A percentile compares a stretch with the other conserved stretches of the same genome.
These are phyloP conservation scores for Pimpla rufipes DNA, from an alignment of 2,888 invertebrate species.

Conservation along the genomic window DNA sequence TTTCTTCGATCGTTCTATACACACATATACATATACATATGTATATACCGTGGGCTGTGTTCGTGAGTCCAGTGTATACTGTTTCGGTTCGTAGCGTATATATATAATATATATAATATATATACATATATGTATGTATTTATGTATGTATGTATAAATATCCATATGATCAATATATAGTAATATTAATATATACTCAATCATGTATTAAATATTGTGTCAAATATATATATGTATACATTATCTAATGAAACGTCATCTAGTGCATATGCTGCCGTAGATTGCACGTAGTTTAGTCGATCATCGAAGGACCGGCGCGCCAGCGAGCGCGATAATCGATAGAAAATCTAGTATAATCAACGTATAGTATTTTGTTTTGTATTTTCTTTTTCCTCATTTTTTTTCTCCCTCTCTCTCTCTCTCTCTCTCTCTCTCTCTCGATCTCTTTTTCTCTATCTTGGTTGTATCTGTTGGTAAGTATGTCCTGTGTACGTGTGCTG, in stretches of 20 bases:
- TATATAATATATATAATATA: slow-evolving; percentile 52
- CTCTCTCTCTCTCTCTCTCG: neutral
- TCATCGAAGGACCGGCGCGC: slow-evolving; percentile 52
- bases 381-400: slow-evolving; percentile 8
- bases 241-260: slow-evolving; percentile 68
- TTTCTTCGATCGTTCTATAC: slow-evolving; percentile 59
- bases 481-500: slow-evolving; percentile 20
- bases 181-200: slow-evolving; percentile 78
- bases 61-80: slow-evolving; percentile 28
- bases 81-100: slow-evolving; percentile 28
- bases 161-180: slow-evolving; percentile 72
- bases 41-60: slow-evolving; percentile 54
- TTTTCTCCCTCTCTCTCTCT: slow-evolving; percentile 4
- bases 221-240: slow-evolving; percentile 75
- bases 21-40: slow-evolving; percentile 73
- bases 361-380: slow-evolving; percentile 61
- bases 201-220: slow-evolving; percentile 83
- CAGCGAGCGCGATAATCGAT: slow-evolving; percentile 64
- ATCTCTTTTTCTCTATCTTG: no score
- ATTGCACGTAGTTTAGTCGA: slow-evolving; percentile 60
- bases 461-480: slow-evolving; percentile 21
- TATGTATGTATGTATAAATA: slow-evolving; percentile 67
- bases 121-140: slow-evolving; percentile 66
- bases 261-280: slow-evolving; percentile 59
- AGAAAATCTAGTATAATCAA: slow-evolving; percentile 69